Evolutionary conservation across 2,113 vertebrate species (phyloP).

Genomic region (Oryzias woworae): DNA sequence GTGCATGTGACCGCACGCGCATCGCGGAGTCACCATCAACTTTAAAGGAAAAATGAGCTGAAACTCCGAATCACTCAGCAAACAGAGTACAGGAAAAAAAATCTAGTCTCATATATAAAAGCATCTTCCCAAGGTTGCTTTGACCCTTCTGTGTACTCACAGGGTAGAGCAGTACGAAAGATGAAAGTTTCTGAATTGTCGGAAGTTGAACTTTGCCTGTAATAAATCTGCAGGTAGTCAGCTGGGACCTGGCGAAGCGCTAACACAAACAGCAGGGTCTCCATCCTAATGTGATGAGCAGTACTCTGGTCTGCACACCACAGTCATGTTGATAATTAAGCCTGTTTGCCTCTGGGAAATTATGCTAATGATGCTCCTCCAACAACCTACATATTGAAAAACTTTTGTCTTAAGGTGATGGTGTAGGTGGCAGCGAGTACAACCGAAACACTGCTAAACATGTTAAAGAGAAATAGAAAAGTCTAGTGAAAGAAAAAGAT

Average conservation of each 20-base stretch:
- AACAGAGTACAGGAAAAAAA: conserved; percentile 12
- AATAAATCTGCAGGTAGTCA: conserved; percentile 57
- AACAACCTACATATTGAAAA: conserved; percentile 51
- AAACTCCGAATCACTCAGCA: background rate
- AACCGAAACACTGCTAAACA: conserved; percentile 12
- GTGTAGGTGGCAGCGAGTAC: background rate
- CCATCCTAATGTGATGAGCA: conserved; percentile 68
- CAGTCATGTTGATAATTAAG: conserved; percentile 71
- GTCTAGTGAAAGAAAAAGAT: no score
- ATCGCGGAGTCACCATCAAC: background rate
- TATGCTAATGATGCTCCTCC: conserved; percentile 64
- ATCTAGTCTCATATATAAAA: conserved; percentile 4
- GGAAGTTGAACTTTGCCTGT: conserved; percentile 47
- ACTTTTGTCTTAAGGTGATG: conserved; percentile 55
- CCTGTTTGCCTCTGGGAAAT: conserved; percentile 72
- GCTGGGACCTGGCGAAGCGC: conserved; percentile 48
- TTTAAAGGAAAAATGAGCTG: conserved; percentile 3
- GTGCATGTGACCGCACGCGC: no score
- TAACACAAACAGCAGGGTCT: conserved; percentile 61
- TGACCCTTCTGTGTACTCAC: conserved; percentile 8
- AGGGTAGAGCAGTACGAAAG: conserved; percentile 10
- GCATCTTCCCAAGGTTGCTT: conserved; percentile 12
- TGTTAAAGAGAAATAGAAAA: no score
- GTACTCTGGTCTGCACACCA: conserved; percentile 58
- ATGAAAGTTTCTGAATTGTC: conserved; percentile 46